phyloP scores from a whole-genome alignment of 2,888 invertebrate species.

The Habroteleia sp. region DNA sequence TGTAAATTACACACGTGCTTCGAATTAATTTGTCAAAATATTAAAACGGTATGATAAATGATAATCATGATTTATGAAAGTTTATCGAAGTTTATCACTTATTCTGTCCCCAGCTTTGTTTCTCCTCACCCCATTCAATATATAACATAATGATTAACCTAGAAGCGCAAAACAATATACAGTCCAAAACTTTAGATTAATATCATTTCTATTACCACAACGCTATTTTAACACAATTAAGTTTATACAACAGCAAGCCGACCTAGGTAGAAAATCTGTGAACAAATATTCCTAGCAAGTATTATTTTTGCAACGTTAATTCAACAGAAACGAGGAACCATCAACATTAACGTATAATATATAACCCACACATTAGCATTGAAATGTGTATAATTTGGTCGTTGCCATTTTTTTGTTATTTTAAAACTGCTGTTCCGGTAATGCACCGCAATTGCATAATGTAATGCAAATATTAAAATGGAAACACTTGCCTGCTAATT shows the following conservation, averaged over 20 bases:
- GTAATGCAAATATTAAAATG: slow-evolving; percentile 18
- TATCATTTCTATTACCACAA: slow-evolving; percentile 7
- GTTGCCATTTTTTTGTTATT: slow-evolving; percentile 11
- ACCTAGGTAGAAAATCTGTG: background rate
- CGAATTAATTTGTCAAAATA: slow-evolving; percentile 20
- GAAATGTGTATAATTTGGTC: slow-evolving; percentile 3
- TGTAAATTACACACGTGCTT: background rate
- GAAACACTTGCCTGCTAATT: slow-evolving; percentile 15
- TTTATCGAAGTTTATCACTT: slow-evolving; percentile 18
- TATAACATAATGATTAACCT: slow-evolving; percentile 19
- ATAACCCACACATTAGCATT: background rate
- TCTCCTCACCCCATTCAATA: background rate
- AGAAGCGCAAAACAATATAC: slow-evolving; percentile 17
- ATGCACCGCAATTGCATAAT: slow-evolving; percentile 16
- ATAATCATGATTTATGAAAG: slow-evolving; percentile 21
- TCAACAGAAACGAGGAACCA: background rate
- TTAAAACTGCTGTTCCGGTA: slow-evolving; percentile 7
- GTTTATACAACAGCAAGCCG: background rate
- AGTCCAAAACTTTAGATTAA: slow-evolving; percentile 25
- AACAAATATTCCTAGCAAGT: background rate
- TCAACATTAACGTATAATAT: background rate
- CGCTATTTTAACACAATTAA: slow-evolving; percentile 13
- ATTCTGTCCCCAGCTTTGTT: slow-evolving; percentile 5
- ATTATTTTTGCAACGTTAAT: slow-evolving; percentile 6
- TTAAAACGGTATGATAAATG: slow-evolving; percentile 14